phyloP scores from a whole-genome alignment of 1,140 invertebrate genomes.

The Sarcophaga bullata region DNA sequence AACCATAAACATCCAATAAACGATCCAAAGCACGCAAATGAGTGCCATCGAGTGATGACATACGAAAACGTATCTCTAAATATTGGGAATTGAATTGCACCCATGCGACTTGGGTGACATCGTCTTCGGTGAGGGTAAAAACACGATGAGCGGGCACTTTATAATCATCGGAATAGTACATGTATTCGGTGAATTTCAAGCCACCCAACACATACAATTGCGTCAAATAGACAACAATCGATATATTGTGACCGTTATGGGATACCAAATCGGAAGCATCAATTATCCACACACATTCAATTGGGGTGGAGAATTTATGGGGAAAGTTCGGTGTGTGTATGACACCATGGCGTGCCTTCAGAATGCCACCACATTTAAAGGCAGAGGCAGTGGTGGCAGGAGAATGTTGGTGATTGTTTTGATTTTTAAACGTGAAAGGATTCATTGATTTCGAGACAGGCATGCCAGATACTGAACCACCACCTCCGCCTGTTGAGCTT shows the following conservation, averaged over 20 bases:
- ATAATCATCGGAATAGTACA: slow-evolving; percentile 78
- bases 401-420: slow-evolving; percentile 31
- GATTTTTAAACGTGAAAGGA: slow-evolving; percentile 35
- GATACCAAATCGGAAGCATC: slow-evolving; percentile 73
- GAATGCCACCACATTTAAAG: slow-evolving; percentile 71
- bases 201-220: slow-evolving; percentile 86
- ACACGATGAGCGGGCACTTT: slow-evolving; percentile 71
- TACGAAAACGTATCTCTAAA: slow-evolving; percentile 80
- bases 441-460: slow-evolving; percentile 23
- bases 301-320: slow-evolving; percentile 78
- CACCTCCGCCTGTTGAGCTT: background rate
- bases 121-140: slow-evolving; percentile 72
- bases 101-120: slow-evolving; percentile 75
- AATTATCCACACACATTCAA: slow-evolving; percentile 87
- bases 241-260: slow-evolving; percentile 64
- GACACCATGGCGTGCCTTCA: slow-evolving; percentile 73
- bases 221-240: slow-evolving; percentile 86
- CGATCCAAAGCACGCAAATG: slow-evolving; percentile 84
- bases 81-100: slow-evolving; percentile 78
- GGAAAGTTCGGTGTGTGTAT: slow-evolving; percentile 88
- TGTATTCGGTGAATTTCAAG: slow-evolving; percentile 84
- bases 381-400: slow-evolving; percentile 36
- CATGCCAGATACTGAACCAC: background rate
- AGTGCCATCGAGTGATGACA: slow-evolving; percentile 80
- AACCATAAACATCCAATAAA: slow-evolving; percentile 86